These are phyloP conservation scores for Gracilinanus agilis DNA, from an alignment of 2,113 vertebrate genomes.

Conservation along the genomic window DNA sequence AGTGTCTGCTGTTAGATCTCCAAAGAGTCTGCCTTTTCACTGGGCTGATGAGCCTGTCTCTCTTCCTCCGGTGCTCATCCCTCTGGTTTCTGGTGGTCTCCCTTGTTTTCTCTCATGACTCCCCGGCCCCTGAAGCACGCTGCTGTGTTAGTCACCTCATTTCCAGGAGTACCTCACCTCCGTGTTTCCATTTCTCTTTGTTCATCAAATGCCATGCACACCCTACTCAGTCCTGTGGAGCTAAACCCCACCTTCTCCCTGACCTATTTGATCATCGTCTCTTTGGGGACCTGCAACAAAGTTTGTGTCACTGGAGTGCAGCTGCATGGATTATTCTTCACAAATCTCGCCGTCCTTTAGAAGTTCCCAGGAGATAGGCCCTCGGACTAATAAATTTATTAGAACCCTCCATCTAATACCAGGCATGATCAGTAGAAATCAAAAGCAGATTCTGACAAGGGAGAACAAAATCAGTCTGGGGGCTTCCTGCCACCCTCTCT, in stretches of 20 bases:
- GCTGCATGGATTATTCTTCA: background rate
- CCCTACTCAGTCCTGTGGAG: background rate
- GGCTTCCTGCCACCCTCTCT: background rate
- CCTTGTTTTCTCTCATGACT: background rate
- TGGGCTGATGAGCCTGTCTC: no score
- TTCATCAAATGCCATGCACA: conserved; percentile 10
- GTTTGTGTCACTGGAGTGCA: background rate
- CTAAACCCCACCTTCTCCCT: background rate
- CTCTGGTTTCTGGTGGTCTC: background rate
- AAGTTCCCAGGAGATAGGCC: background rate
- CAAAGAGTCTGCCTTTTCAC: background rate
- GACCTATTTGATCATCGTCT: conserved; percentile 19
- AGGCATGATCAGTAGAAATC: conserved; percentile 1
- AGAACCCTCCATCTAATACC: background rate
- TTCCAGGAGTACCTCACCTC: background rate
- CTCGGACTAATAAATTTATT: background rate
- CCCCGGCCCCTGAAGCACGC: background rate
- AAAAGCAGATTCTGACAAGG: background rate
- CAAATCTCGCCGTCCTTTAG: background rate
- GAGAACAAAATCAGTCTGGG: background rate
- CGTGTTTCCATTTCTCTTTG: background rate
- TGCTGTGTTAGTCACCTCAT: rapidly evolving
- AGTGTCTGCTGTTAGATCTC: background rate
- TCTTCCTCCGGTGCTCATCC: rapidly evolving
- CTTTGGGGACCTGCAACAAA: conserved; percentile 14